phyloP scores from a whole-genome alignment of 2,797 vertebrate species.

The Huso huso region DNA sequence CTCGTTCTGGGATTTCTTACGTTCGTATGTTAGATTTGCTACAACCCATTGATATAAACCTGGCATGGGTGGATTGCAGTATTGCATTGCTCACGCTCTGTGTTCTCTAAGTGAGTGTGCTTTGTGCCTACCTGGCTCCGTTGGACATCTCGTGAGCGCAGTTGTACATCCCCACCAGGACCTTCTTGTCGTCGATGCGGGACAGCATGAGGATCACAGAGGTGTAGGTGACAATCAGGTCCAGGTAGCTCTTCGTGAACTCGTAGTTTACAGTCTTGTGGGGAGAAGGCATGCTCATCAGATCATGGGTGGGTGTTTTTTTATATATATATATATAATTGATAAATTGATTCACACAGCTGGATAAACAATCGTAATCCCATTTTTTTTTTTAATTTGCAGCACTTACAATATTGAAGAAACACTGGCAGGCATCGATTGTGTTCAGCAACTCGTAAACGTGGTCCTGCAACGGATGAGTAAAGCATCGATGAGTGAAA shows the following conservation, averaged over 20 bases:
- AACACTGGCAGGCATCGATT: slow-evolving; percentile 84
- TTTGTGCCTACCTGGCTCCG: slow-evolving; percentile 61
- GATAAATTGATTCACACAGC: neutral
- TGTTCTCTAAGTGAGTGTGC: neutral
- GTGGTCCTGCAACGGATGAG: slow-evolving; percentile 65
- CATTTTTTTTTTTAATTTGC: neutral
- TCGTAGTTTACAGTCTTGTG: slow-evolving; percentile 78
- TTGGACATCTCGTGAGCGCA: slow-evolving; percentile 84
- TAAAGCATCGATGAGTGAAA: no score
- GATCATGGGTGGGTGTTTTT: neutral
- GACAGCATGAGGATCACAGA: slow-evolving; percentile 79
- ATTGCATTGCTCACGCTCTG: no score
- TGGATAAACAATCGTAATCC: neutral
- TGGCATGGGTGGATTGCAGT: no score
- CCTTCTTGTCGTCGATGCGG: slow-evolving; percentile 80
- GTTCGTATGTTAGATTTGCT: no score
- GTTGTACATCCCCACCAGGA: slow-evolving; percentile 80
- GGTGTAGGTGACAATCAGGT: slow-evolving; percentile 80
- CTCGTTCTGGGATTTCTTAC: no score
- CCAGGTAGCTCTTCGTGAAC: slow-evolving; percentile 84
- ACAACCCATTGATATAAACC: no score
- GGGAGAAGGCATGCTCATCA: neutral
- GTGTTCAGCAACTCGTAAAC: slow-evolving; percentile 90
- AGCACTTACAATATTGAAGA: slow-evolving; percentile 82
- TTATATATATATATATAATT: no score